Evolutionary conservation across 2,888 invertebrate species (phyloP).

Genomic region (Aproaerema taeniolella): DNA sequence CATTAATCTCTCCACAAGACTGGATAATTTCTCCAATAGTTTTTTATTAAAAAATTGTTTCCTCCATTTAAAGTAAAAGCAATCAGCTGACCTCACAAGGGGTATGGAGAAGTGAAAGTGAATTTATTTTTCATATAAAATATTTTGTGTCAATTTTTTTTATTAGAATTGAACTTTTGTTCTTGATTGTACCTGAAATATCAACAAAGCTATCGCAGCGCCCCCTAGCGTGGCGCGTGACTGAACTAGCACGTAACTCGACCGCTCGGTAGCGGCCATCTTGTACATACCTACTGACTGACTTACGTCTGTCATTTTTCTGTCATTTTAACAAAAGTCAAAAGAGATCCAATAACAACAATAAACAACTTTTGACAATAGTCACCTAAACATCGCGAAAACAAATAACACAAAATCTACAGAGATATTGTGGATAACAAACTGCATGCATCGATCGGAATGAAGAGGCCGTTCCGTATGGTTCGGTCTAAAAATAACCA

Average conservation of each 20-base stretch:
- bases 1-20: no score
- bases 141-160: not conserved
- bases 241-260: constrained; percentile 52
- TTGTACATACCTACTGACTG: constrained; percentile 34
- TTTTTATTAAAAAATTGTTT: no score
- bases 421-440: not conserved
- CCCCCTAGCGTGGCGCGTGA: constrained; percentile 58
- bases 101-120: no score
- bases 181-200: constrained; percentile 16
- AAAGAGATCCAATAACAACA: constrained; percentile 56
- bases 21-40: no score
- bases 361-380: constrained; percentile 49
- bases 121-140: not conserved
- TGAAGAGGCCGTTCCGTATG: constrained; percentile 32
- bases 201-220: constrained; percentile 47
- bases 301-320: constrained; percentile 60
- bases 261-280: constrained; percentile 46
- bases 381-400: no score
- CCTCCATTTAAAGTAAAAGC: no score
- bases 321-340: constrained; percentile 66
- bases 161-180: not conserved
- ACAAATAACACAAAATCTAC: constrained; percentile 13
- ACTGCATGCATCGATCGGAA: constrained; percentile 36
- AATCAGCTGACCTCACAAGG: no score
- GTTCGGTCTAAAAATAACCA: constrained; percentile 60